Conservation (phyloP, 2,888 invertebrate species). For the Venustoraphidia nigricollis region DNA sequence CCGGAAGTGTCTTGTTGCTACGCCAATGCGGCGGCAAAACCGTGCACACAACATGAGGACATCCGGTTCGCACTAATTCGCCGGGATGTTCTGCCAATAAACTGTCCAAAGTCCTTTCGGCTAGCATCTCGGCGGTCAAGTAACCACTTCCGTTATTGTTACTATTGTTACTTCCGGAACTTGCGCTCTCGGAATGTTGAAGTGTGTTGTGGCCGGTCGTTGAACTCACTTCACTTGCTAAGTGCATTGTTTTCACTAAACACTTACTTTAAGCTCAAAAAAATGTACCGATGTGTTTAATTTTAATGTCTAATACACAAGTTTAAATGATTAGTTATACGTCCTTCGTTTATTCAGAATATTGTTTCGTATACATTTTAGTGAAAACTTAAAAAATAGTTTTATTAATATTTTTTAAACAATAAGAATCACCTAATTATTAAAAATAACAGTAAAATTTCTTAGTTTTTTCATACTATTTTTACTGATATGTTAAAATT, state of each 20-base stretch:
- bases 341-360: no score
- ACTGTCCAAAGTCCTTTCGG: constrained; percentile 74
- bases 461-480: no score
- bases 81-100: constrained; percentile 82
- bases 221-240: constrained; percentile 64
- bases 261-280: constrained; percentile 13
- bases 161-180: constrained; percentile 16
- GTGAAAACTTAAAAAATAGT: no score
- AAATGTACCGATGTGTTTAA: background rate
- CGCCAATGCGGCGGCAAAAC: constrained; percentile 93
- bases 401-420: no score
- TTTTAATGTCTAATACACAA: no score
- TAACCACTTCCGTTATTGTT: constrained; percentile 28
- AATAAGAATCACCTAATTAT: no score
- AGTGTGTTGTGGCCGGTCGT: constrained; percentile 33
- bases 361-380: no score
- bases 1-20: constrained; percentile 94
- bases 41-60: constrained; percentile 91
- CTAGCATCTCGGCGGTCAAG: constrained; percentile 80
- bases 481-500: no score
- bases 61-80: constrained; percentile 80
- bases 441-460: no score
- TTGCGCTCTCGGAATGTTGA: constrained; percentile 12
- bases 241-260: constrained; percentile 43
- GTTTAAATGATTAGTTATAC: no score